Percentiles rank a stretch among this genome's conserved stretches.
phyloP scores from a whole-genome alignment of 2,113 vertebrate genomes.

The Morone saxatilis region DNA sequence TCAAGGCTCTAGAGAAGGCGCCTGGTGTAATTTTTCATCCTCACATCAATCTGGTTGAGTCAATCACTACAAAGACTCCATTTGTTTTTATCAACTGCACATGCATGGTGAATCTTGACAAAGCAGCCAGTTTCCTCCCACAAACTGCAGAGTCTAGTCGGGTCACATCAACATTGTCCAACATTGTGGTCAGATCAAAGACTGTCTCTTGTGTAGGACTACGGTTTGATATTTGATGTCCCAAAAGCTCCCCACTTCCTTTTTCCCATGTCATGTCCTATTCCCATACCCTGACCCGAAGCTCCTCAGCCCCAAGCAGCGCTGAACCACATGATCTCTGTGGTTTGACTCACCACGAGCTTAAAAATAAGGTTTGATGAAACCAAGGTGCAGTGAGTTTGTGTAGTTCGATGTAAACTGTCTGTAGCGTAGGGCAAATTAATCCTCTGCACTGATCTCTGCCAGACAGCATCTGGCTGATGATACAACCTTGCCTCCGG shows the following conservation, averaged over 20 bases:
- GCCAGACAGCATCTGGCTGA: conserved; percentile 21
- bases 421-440: background rate
- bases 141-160: conserved; percentile 22
- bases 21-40: background rate
- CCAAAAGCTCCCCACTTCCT: conserved; percentile 60
- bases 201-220: conserved; percentile 30
- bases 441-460: background rate
- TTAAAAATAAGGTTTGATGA: conserved; percentile 24
- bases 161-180: conserved; percentile 38
- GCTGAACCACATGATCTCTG: conserved; percentile 35
- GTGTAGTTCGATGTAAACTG: background rate
- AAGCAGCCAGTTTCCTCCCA: conserved; percentile 25
- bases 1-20: background rate
- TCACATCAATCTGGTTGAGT: background rate
- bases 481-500: conserved; percentile 21
- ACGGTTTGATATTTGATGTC: conserved; percentile 28
- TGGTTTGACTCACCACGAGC: conserved; percentile 11
- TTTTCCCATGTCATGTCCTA: conserved; percentile 65
- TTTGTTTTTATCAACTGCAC: conserved; percentile 31
- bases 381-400: conserved; percentile 2
- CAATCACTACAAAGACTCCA: background rate
- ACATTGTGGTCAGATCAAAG: conserved; percentile 58
- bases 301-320: conserved; percentile 9
- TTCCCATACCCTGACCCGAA: conserved; percentile 44
- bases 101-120: conserved; percentile 48